These are phyloP conservation scores for Palloptera scutellata DNA, from an alignment of 2,888 invertebrate species.

Conservation along the genomic window DNA sequence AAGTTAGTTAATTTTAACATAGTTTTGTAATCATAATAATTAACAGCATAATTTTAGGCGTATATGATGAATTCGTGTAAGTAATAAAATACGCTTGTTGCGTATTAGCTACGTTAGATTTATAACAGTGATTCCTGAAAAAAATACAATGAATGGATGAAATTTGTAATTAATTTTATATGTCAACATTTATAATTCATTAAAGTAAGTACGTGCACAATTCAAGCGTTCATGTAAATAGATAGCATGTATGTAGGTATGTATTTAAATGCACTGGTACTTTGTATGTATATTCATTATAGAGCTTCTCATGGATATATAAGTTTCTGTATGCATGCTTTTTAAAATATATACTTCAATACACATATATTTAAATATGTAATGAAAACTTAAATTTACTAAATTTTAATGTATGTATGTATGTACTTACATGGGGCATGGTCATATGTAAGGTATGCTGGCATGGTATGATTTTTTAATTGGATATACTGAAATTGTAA, in stretches of 20 bases:
- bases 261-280: no score
- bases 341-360: neutral
- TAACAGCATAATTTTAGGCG: conserved; percentile 20
- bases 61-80: conserved; percentile 25
- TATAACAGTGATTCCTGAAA: conserved; percentile 41
- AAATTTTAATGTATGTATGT: neutral
- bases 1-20: no score
- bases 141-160: conserved; percentile 20
- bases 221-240: no score
- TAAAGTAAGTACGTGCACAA: no score
- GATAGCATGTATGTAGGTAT: neutral
- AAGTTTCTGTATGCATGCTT: no score
- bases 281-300: no score
- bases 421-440: neutral
- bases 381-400: no score
- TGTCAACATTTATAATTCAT: no score
- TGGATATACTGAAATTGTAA: neutral
- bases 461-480: conserved; percentile 11
- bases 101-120: conserved; percentile 4
- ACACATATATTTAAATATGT: no score
- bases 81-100: neutral
- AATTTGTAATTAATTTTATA: neutral
- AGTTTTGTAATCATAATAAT: no score
- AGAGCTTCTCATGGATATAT: no score
- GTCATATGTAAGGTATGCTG: neutral